Evolutionary conservation across 2,888 invertebrate species (phyloP).

Genomic region (Adelphocoris suturalis): DNA sequence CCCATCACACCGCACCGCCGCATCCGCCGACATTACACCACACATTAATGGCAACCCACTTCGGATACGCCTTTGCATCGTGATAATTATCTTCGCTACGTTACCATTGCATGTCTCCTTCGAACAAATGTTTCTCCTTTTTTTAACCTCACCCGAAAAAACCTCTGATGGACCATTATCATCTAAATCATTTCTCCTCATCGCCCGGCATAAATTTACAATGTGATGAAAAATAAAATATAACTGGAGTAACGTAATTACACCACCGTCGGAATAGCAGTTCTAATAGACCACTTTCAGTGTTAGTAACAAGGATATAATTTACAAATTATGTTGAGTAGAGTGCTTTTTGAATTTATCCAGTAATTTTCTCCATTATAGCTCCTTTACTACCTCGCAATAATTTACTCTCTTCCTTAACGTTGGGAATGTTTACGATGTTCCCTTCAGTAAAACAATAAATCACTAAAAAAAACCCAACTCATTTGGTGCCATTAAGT

Average conservation of each 20-base stretch:
- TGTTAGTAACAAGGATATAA: not conserved
- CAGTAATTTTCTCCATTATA: not conserved
- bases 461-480: too few species aligned
- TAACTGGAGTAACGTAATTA: not conserved
- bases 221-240: not conserved
- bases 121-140: not conserved
- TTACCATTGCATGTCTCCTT: conserved; percentile 31
- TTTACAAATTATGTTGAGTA: not conserved
- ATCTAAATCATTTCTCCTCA: not conserved
- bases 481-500: too few species aligned
- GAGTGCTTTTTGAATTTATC: not conserved
- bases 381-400: not conserved
- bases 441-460: too few species aligned
- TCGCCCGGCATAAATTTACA: not conserved
- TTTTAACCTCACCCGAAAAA: not conserved
- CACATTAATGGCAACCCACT: conserved; percentile 36
- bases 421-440: too few species aligned
- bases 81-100: conserved; percentile 28
- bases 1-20: not conserved
- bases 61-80: conserved; percentile 47
- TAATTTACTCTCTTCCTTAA: not conserved
- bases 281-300: conserved; percentile 34
- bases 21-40: conserved; percentile 18
- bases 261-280: not conserved
- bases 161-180: not conserved